Evolutionary conservation across 2,113 vertebrate genomes (phyloP), one percentile per base, ranked within the genome.

Genomic region (Thymallus thymallus): DNA sequence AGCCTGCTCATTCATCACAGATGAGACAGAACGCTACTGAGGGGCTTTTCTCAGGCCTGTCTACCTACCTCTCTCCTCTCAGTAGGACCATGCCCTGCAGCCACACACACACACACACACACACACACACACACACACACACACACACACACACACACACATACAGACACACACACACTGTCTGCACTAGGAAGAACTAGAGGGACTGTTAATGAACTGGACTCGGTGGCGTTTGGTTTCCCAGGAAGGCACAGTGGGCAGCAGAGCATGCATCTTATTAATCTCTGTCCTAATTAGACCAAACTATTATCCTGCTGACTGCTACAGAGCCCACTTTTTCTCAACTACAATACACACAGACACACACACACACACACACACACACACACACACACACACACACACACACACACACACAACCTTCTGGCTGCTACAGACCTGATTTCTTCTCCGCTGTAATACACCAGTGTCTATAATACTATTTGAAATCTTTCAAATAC

Each of bases 261-360:
- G 64, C 29, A 66, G 29, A 66, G 64, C 29, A 66, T 22, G 56
- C 9, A 23, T 60, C 56, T 60, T 60, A 60, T 60, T 60, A 23
- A 60, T 60, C 56, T 60, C 9, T 23, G 56, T 23, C 56, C 56
- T 60, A 60, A 60, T 60, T 60, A 23, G 56, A 60, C 20, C 56
- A 60, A 60, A 23, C 56, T 60, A 60, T 60, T 60, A 22, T 16
- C 56, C 56, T 22, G n/a, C 13, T 60, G 56, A 60, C 20, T 60
- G n/a, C 9, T n/a, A 22, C 18, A 60, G 56, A 22, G 18, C 56
- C 16, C 13, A 3, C 6, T 13, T 22, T 22, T 6, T 6, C 18
- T 23, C 35, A 10, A 2, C 9, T 41, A 41, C 35, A 41, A 10
- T 41, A 3, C 2, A 29, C 29, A 29, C 2, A 2, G 2, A 3